A percentile compares a stretch with the other conserved stretches of the same genome.
Conservation (phyloP, 2,888 invertebrate species). For the Erannis defoliaria region DNA sequence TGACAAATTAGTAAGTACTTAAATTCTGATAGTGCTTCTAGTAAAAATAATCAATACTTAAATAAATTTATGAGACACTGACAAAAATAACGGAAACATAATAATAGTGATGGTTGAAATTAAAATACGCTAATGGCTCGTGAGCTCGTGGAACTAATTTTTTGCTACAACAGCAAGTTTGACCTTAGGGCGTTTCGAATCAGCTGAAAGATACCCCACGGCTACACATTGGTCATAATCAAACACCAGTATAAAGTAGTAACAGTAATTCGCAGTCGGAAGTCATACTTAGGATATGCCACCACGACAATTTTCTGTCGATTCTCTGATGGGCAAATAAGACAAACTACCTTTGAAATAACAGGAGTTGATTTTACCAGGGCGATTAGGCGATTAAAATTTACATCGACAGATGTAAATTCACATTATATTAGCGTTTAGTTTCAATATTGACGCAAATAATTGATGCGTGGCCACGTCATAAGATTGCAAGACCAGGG, state of each 20-base stretch:
- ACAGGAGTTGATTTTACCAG: too few relatives aligned
- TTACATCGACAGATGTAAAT: constrained; percentile 18
- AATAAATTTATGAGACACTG: constrained; percentile 66
- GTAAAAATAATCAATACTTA: constrained; percentile 53
- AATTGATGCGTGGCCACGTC: neutral
- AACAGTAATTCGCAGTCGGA: too few relatives aligned
- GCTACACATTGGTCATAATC: neutral
- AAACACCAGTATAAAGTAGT: too few relatives aligned
- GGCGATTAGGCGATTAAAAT: neutral
- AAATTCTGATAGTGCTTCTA: constrained; percentile 61
- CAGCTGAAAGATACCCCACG: constrained; percentile 19
- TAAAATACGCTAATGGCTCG: constrained; percentile 55
- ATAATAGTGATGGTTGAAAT: constrained; percentile 61
- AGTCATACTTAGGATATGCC: too few relatives aligned
- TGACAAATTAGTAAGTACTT: constrained; percentile 59
- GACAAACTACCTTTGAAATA: too few relatives aligned
- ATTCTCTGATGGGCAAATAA: too few relatives aligned
- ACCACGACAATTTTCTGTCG: too few relatives aligned
- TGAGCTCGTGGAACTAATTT: constrained; percentile 79
- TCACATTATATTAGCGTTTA: neutral
- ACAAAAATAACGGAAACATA: constrained; percentile 58
- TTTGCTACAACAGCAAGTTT: constrained; percentile 80
- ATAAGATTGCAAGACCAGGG: constrained; percentile 13
- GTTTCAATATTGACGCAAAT: neutral
- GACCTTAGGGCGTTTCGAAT: constrained; percentile 43